Conservation (phyloP, 2,888 invertebrate genomes). For the Hetaerina titia region DNA sequence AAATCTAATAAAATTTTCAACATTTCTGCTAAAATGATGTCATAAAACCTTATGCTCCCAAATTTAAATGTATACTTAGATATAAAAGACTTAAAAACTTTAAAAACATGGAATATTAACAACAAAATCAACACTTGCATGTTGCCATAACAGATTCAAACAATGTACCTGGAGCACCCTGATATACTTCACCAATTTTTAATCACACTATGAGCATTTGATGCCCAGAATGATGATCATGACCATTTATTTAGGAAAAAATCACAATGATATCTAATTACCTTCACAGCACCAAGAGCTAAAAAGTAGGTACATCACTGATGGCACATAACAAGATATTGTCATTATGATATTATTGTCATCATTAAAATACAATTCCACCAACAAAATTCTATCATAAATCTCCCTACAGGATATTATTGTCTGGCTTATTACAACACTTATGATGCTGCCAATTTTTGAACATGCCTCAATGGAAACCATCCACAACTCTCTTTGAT, state of each 20-base stretch:
- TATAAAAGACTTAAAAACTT: not conserved
- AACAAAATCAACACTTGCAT: not conserved
- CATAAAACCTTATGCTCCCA: not conserved
- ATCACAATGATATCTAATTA: constrained; percentile 36
- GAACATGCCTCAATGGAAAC: constrained; percentile 27
- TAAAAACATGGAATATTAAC: constrained; percentile 10
- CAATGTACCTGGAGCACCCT: not conserved
- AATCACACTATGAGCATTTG: not conserved
- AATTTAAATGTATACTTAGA: not conserved
- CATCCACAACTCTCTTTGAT: constrained; percentile 24
- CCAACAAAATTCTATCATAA: not conserved
- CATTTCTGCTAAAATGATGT: not conserved
- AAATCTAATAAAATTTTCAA: not conserved
- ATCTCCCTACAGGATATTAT: constrained; percentile 37
- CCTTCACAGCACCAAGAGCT: constrained; percentile 58
- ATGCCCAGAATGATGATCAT: constrained; percentile 11
- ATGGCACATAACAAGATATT: constrained; percentile 55
- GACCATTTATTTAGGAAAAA: not conserved
- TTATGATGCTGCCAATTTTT: not conserved
- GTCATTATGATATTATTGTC: constrained; percentile 34
- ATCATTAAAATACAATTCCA: constrained; percentile 3
- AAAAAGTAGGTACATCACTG: not conserved
- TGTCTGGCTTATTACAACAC: constrained; percentile 46
- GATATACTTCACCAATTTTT: not conserved
- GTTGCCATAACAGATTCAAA: not conserved